phyloP scores from a whole-genome alignment of 2,888 invertebrate species.

The Dendrolimus houi region DNA sequence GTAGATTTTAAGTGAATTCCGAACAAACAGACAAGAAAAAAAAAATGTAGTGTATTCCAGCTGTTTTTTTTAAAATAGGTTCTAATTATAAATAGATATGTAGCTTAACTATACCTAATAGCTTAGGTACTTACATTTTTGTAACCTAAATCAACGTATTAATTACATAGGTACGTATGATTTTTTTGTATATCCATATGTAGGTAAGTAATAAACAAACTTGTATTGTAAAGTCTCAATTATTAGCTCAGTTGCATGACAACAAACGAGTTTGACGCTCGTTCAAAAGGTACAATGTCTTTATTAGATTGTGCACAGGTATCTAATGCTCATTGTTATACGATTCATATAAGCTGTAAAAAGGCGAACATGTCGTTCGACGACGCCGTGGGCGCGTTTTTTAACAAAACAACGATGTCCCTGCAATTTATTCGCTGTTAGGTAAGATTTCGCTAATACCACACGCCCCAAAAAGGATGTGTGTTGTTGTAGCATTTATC shows the following conservation, averaged over 20 bases:
- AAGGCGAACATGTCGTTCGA: constrained; percentile 49
- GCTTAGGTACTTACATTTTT: no score
- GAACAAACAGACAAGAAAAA: no score
- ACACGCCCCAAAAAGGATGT: constrained; percentile 39
- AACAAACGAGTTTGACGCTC: background rate
- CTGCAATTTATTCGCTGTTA: constrained; percentile 64
- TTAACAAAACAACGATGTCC: constrained; percentile 37
- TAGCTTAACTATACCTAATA: no score
- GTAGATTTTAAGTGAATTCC: no score
- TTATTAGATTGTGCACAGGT: constrained; percentile 12
- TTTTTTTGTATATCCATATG: no score
- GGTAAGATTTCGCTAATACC: constrained; percentile 44
- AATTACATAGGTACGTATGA: no score
- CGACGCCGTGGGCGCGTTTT: constrained; percentile 53
- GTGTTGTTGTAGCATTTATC: constrained; percentile 10
- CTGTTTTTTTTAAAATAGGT: no score
- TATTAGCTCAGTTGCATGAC: background rate
- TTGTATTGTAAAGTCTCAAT: no score
- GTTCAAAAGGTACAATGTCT: background rate
- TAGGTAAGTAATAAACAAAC: no score
- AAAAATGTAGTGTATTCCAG: no score
- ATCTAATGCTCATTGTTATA: constrained; percentile 37
- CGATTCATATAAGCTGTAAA: constrained; percentile 49
- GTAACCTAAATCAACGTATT: no score
- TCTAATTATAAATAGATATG: no score